These are phyloP conservation scores for Proales similis DNA, from an alignment of 1,140 invertebrate species.

Conservation along the genomic window DNA sequence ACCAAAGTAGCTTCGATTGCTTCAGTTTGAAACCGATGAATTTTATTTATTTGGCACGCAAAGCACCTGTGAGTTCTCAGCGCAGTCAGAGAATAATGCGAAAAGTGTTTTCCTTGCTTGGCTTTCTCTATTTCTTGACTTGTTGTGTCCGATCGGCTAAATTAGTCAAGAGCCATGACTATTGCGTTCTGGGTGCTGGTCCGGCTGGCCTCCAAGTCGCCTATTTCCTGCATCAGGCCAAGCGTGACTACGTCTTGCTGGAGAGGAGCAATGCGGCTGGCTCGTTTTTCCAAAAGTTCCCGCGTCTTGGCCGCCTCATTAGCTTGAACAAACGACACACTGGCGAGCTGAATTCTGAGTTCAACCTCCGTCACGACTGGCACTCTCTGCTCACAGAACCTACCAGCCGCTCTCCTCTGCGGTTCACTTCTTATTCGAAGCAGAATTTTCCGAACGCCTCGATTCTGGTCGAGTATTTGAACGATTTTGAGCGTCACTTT, in stretches of 20 bases:
- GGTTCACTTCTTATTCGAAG: conserved; percentile 48
- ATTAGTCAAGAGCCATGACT: conserved; percentile 43
- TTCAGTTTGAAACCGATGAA: not conserved
- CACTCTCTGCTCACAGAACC: conserved; percentile 53
- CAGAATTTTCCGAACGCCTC: conserved; percentile 53
- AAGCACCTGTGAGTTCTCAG: not conserved
- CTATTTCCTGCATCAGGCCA: conserved; percentile 47
- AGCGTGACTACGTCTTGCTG: conserved; percentile 53
- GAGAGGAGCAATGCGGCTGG: conserved; percentile 52
- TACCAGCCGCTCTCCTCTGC: conserved; percentile 43
- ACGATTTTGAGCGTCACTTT: conserved; percentile 47
- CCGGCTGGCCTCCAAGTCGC: conserved; percentile 54
- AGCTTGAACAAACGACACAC: conserved; percentile 56
- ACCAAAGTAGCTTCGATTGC: not conserved
- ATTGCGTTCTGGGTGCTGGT: conserved; percentile 55
- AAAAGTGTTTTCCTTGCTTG: not conserved
- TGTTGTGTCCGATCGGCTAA: not conserved
- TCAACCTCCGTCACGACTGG: conserved; percentile 56
- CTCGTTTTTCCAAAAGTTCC: conserved; percentile 53
- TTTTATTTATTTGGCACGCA: not conserved
- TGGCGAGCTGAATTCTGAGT: conserved; percentile 54
- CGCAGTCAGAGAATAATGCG: not conserved
- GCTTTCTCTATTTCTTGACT: not conserved
- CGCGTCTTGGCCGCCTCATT: conserved; percentile 54
- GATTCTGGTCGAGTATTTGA: conserved; percentile 48